A percentile compares a stretch with the other conserved stretches of the same genome.
Evolutionary conservation across 2,113 vertebrate species (phyloP).

Genomic region (Callipepla squamata): DNA sequence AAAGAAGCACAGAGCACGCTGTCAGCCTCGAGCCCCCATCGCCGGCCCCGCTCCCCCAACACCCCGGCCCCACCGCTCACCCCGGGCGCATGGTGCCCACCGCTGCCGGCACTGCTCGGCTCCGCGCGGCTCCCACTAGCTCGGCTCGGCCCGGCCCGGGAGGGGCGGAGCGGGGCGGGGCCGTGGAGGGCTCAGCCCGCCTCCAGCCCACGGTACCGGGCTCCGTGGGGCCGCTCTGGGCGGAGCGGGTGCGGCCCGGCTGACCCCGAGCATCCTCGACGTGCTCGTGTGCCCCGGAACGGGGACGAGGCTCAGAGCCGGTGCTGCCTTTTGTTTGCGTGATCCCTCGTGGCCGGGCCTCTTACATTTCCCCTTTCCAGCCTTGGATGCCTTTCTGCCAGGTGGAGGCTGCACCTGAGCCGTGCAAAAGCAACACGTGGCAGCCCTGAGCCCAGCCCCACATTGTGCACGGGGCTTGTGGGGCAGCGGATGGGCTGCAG

Average conservation of each 20-base stretch:
- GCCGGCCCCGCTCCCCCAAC: not conserved
- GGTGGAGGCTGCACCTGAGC: not conserved
- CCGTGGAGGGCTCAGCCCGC: not conserved
- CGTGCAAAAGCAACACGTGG: constrained; percentile 33
- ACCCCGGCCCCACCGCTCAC: too few relatives aligned
- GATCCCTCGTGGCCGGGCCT: not conserved
- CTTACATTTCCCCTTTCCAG: not conserved
- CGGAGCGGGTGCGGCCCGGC: too few relatives aligned
- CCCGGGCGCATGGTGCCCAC: too few relatives aligned
- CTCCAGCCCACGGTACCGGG: not conserved
- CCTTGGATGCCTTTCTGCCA: constrained; percentile 12
- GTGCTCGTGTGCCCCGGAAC: not conserved
- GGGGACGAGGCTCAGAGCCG: not conserved
- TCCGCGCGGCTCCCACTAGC: not conserved
- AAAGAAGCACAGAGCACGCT: not conserved
- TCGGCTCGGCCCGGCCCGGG: not conserved
- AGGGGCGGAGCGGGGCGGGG: not conserved
- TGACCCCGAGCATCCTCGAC: not conserved
- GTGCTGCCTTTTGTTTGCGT: not conserved
- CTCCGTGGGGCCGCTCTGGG: not conserved
- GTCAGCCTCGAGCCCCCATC: not conserved
- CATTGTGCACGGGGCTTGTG: rapidly evolving
- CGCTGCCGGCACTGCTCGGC: too few relatives aligned
- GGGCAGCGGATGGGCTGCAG: not conserved
- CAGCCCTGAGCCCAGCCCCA: not conserved